Evolutionary conservation across 2,888 invertebrate genomes (phyloP).

Genomic region (Bombyx huttoni): DNA sequence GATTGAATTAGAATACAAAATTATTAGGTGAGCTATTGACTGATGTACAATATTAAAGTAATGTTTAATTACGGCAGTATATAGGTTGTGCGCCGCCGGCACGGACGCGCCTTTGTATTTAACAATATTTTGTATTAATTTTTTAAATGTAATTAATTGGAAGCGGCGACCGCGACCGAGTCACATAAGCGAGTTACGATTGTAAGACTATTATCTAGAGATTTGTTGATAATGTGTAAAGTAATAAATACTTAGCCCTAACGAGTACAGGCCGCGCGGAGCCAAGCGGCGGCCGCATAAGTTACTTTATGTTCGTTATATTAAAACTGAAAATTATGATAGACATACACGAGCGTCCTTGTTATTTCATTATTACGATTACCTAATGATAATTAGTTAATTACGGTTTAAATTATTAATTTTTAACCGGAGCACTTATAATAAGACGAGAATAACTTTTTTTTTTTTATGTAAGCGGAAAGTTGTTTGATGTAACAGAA

Average conservation of each 20-base stretch:
- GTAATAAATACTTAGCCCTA: slow-evolving; percentile 48
- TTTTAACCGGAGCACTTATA: slow-evolving; percentile 62
- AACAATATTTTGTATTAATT: slow-evolving; percentile 53
- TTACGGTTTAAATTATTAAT: slow-evolving; percentile 73
- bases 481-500: slow-evolving; percentile 58
- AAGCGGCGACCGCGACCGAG: slow-evolving; percentile 57
- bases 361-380: slow-evolving; percentile 56
- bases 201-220: slow-evolving; percentile 67
- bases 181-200: slow-evolving; percentile 59
- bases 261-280: slow-evolving; percentile 25
- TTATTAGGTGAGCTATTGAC: slow-evolving; percentile 69
- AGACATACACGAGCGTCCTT: slow-evolving; percentile 67
- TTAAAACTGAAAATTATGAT: slow-evolving; percentile 72
- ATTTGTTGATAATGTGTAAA: slow-evolving; percentile 61
- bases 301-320: slow-evolving; percentile 49
- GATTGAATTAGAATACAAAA: slow-evolving; percentile 66
- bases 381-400: slow-evolving; percentile 74
- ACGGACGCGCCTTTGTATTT: slow-evolving; percentile 46
- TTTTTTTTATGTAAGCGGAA: slow-evolving; percentile 41
- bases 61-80: slow-evolving; percentile 67
- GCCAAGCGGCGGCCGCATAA: slow-evolving; percentile 20
- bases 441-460: slow-evolving; percentile 55
- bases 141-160: slow-evolving; percentile 64
- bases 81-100: slow-evolving; percentile 55
- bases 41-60: slow-evolving; percentile 68